Percentiles rank a stretch among this genome's conserved stretches.
Evolutionary conservation across 2,888 invertebrate species (phyloP).

Genomic region (Ochlodes sylvanus): DNA sequence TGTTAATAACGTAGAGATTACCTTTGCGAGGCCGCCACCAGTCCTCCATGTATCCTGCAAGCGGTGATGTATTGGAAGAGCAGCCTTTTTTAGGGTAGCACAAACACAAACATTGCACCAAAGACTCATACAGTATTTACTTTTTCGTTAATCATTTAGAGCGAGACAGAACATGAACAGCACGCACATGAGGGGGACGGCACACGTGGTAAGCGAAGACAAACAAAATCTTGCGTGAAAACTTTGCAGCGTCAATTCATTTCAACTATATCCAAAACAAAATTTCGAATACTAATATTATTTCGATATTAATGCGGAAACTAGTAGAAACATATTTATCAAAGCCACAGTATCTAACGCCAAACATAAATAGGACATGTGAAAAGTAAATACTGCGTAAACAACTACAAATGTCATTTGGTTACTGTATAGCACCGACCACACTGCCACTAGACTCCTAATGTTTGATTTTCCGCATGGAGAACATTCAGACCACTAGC

Average conservation of each 20-base stretch:
- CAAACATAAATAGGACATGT: conserved; percentile 58
- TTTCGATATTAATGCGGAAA: conserved; percentile 6
- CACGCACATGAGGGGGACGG: conserved; percentile 44
- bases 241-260: conserved; percentile 51
- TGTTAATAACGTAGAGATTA: conserved; percentile 85
- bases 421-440: too few species aligned
- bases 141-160: conserved; percentile 53
- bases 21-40: conserved; percentile 99
- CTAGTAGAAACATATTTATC: conserved; percentile 43
- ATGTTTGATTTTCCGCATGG: too few species aligned
- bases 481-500: too few species aligned
- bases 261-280: background rate
- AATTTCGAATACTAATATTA: background rate
- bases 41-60: conserved; percentile 99
- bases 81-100: conserved; percentile 86
- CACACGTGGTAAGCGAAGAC: conserved; percentile 52
- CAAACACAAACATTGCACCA: conserved; percentile 84
- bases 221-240: conserved; percentile 48
- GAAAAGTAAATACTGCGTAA: conserved; percentile 81
- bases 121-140: conserved; percentile 82
- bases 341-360: conserved; percentile 57
- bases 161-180: conserved; percentile 39
- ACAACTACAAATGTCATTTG: conserved; percentile 71
- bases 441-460: too few species aligned
- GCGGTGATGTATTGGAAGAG: conserved; percentile 93